Percentiles rank a stretch among this genome's conserved stretches.
phyloP scores from a whole-genome alignment of 2,113 vertebrate species.

The Lophotis ruficrista region DNA sequence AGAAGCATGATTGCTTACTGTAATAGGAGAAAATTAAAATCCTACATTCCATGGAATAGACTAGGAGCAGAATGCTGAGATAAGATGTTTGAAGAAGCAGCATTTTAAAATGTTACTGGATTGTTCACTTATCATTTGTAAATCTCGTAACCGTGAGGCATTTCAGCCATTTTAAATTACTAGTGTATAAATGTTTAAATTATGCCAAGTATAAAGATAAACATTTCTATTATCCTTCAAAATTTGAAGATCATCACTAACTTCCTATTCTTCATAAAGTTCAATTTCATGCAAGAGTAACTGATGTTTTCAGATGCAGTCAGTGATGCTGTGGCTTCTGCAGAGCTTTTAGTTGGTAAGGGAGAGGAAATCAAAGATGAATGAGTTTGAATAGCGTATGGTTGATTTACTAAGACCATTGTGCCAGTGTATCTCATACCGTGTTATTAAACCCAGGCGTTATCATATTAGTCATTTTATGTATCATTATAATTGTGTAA shows the following conservation, averaged over 20 bases:
- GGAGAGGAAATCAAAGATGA: conserved; percentile 13
- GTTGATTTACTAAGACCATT: not conserved
- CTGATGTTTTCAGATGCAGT: conserved; percentile 60
- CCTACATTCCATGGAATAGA: not conserved
- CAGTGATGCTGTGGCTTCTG: conserved; percentile 14
- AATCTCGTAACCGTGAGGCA: not conserved
- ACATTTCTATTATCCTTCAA: conserved; percentile 46
- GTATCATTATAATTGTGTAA: not conserved
- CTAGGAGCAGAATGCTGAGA: conserved; percentile 32
- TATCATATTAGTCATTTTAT: not conserved
- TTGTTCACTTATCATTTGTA: conserved; percentile 28
- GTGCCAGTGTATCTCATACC: not conserved
- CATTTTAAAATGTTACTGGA: not conserved
- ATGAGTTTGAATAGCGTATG: not conserved
- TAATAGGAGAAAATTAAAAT: conserved; percentile 40
- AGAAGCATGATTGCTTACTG: conserved; percentile 15
- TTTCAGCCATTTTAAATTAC: conserved; percentile 53
- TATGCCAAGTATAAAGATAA: conserved; percentile 59
- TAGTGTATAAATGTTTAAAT: conserved; percentile 66
- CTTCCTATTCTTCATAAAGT: conserved; percentile 56
- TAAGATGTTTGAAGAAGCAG: not conserved
- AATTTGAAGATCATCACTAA: conserved; percentile 63
- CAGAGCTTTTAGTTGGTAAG: conserved; percentile 8
- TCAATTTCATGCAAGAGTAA: conserved; percentile 69
- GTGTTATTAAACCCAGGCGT: not conserved